Base-by-base conservation (phyloP, 2,797 vertebrate species). In the Tragelaphus eurycerus region DNA sequence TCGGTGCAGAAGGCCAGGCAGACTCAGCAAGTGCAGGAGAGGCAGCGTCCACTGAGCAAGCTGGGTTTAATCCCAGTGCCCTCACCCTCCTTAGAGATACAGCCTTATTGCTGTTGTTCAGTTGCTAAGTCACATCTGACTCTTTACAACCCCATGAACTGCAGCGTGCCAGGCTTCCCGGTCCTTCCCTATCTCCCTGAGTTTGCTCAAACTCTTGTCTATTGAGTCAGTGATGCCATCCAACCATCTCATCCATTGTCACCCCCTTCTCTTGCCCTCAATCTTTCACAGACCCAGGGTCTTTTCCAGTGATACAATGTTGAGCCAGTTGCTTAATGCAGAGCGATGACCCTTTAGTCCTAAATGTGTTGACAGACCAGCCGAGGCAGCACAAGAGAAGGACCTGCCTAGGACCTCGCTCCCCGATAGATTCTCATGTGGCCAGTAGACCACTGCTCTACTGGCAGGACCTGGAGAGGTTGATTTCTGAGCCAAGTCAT, bases 1-100 rank as follows among this genome's bases (percentile, higher is more conserved):
- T 52, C 0, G 0, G 48, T 23, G 25, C 13, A 0, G 12, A 31
- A 38, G 15, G 76, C 34, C 2, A 31, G n/a, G 55, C 46, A 7
- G 25, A 1, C 21, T 25, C 1, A 27, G 19, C 71, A 19, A 23
- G 17, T 4, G 19, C 6, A 3, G 38, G 29, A 74, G n/a, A 21
- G 38, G 25, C 10, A 17, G 25, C 16, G 1, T 38, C 64, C 12
- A 13, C 27, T 67, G 76, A 8, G 27, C 6, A 4, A 29, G 25
- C 46, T 54, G 79, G 50, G 54, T 55, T 46, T 23, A 16, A 46
- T 19, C 48, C 16, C 7, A 57, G 54, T 1, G 23, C 12, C 1
- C 13, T 6, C 21, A 27, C 11, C 31, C 15, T 1, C 5, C n/a
- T 34, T n/a, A 14, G 52, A 71, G 34, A 38, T 71, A 23, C 19